Percentiles rank a stretch among this genome's conserved stretches.
Evolutionary conservation across 2,797 vertebrate species (phyloP).

Genomic region (Karalla daura): DNA sequence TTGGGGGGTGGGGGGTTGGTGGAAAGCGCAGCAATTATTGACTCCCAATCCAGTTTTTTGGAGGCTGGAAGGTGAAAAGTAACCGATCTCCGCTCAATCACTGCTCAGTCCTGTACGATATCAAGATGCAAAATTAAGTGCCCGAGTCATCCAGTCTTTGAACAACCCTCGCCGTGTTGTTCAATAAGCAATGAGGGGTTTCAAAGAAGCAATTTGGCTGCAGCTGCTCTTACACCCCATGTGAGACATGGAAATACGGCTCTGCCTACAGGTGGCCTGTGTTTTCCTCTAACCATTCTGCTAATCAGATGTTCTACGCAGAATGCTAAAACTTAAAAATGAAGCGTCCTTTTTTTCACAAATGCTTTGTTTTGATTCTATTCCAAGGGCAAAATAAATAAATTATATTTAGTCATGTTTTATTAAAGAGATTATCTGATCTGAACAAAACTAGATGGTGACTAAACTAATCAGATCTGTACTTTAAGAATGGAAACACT

Average conservation of each 20-base stretch:
- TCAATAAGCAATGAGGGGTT: constrained; percentile 30
- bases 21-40: constrained; percentile 35
- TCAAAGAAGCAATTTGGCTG: constrained; percentile 27
- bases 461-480: not conserved
- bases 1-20: no score
- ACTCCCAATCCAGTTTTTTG: constrained; percentile 39
- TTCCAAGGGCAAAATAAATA: constrained; percentile 6
- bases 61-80: constrained; percentile 13
- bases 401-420: no score
- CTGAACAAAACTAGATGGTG: no score
- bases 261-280: constrained; percentile 19
- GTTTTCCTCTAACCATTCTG: not conserved
- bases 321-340: constrained; percentile 18
- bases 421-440: no score
- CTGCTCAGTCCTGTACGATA: constrained; percentile 7
- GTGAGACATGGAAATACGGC: constrained; percentile 31
- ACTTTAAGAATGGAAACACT: not conserved
- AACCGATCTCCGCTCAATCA: constrained; percentile 15
- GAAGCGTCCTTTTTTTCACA: not conserved
- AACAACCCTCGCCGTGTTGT: constrained; percentile 28
- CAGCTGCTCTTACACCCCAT: constrained; percentile 6
- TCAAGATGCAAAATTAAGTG: constrained; percentile 18
- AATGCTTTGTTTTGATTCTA: constrained; percentile 10
- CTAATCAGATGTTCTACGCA: constrained; percentile 29
- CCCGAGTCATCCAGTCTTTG: constrained; percentile 22